Percentiles rank a stretch among this genome's conserved stretches.
Conservation (phyloP, 2,888 invertebrate genomes). For the Leucania comma region DNA sequence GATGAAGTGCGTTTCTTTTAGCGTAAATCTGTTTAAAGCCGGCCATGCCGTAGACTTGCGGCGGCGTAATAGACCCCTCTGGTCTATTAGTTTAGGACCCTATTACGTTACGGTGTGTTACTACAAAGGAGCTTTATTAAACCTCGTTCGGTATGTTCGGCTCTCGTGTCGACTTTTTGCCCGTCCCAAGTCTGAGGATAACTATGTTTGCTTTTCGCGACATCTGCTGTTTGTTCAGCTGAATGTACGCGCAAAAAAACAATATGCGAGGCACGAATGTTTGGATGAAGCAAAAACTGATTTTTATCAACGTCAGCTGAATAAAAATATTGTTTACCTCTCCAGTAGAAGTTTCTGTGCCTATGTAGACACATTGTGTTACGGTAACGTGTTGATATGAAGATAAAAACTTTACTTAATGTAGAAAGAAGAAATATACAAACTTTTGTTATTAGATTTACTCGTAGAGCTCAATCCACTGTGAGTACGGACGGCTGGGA, state of each 20-base stretch:
- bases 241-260: constrained; percentile 79
- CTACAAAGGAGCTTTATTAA: constrained; percentile 84
- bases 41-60: constrained; percentile 76
- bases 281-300: constrained; percentile 76
- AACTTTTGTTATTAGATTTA: constrained; percentile 56
- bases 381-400: constrained; percentile 58
- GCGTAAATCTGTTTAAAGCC: constrained; percentile 84
- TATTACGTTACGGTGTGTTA: constrained; percentile 82
- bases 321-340: constrained; percentile 66
- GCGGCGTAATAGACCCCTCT: constrained; percentile 72
- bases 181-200: constrained; percentile 74
- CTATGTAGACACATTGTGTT: constrained; percentile 44
- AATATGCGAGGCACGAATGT: constrained; percentile 74
- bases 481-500: constrained; percentile 17
- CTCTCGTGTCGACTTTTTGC: constrained; percentile 75
- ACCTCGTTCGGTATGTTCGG: constrained; percentile 74
- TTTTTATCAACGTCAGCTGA: constrained; percentile 78
- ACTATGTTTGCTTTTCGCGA: constrained; percentile 82
- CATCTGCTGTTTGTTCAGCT: constrained; percentile 82
- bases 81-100: constrained; percentile 88
- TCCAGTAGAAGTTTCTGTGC: constrained; percentile 51
- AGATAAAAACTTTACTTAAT: constrained; percentile 59
- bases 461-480: constrained; percentile 24
- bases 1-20: constrained; percentile 78
- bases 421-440: constrained; percentile 32